Conservation (phyloP, 1,140 invertebrate genomes). For the Atta texana region DNA sequence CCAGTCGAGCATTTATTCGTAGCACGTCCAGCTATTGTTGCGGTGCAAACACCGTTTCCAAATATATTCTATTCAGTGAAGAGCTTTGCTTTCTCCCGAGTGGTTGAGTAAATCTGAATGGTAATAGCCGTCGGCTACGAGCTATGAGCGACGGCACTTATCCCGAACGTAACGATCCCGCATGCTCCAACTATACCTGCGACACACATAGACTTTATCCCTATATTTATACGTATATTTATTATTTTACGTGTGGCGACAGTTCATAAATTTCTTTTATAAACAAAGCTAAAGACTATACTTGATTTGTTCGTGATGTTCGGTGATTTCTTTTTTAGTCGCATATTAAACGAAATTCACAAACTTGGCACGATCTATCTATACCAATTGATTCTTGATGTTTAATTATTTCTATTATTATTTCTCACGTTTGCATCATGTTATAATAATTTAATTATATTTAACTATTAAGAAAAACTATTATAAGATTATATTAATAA, state of each 20-base stretch:
- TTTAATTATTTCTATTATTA: constrained; percentile 1
- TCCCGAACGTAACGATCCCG: constrained; percentile 36
- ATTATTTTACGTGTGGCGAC: too few species aligned
- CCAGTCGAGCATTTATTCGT: constrained; percentile 57
- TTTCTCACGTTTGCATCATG: neutral
- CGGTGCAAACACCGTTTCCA: constrained; percentile 59
- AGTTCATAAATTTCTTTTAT: constrained; percentile 6
- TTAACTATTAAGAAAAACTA: neutral
- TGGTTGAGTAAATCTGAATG: constrained; percentile 51
- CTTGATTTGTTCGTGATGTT: neutral
- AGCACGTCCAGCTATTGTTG: constrained; percentile 59
- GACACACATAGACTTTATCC: neutral
- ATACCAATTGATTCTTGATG: neutral
- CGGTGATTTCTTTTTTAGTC: neutral
- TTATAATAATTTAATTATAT: constrained; percentile 18
- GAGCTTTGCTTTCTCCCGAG: constrained; percentile 48
- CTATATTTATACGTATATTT: neutral
- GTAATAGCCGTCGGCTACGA: constrained; percentile 61
- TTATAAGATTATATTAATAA: neutral
- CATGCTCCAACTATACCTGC: neutral
- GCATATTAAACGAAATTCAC: neutral
- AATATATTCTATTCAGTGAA: constrained; percentile 68
- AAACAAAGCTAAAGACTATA: neutral
- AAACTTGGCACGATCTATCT: neutral
- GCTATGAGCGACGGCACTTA: constrained; percentile 35